These are phyloP conservation scores for Threskiornis aethiopicus DNA, from an alignment of 2,797 vertebrate species.

Conservation along the genomic window DNA sequence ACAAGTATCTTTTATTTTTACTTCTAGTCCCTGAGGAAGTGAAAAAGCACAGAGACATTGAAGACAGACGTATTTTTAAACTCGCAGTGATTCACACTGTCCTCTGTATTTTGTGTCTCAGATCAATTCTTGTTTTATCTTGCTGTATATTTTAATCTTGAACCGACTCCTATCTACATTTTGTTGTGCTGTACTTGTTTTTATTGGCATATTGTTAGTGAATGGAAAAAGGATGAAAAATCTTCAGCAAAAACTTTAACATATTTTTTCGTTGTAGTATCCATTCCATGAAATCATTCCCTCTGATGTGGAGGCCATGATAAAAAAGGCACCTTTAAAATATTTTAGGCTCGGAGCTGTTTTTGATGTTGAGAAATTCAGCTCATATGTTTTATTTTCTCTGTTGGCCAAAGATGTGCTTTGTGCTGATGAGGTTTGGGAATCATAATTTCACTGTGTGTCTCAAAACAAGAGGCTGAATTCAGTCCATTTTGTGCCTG, in stretches of 20 bases:
- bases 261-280: background rate
- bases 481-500: background rate
- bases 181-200: background rate
- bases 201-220: background rate
- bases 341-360: background rate
- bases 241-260: background rate
- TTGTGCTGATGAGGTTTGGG: background rate
- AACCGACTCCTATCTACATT: background rate
- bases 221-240: background rate
- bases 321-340: background rate
- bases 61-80: background rate
- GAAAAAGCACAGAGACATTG: background rate
- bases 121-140: slow-evolving; percentile 14
- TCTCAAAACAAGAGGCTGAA: background rate
- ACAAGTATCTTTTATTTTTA: background rate
- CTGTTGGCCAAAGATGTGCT: background rate
- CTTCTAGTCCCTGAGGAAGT: background rate
- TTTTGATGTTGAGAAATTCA: background rate
- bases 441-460: background rate
- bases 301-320: background rate
- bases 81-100: background rate
- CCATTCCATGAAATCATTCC: background rate
- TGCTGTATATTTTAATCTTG: background rate
- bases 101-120: background rate
- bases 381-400: background rate